Evolutionary conservation across 2,113 vertebrate species (phyloP).

Genomic region (Cichladusa arquata): DNA sequence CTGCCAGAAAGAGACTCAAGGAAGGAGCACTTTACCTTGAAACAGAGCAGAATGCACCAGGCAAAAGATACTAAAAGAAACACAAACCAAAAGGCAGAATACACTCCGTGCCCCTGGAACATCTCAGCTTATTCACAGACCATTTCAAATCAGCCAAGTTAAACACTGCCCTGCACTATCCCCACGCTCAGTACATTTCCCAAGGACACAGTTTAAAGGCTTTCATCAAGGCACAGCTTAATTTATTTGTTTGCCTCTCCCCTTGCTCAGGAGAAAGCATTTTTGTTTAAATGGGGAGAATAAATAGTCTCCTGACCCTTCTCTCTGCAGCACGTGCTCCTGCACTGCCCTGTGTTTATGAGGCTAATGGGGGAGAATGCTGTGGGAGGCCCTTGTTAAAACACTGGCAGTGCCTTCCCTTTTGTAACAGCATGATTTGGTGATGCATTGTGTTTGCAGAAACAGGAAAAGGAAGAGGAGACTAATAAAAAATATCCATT

Average conservation of each 20-base stretch:
- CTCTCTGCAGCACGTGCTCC: conserved; percentile 19
- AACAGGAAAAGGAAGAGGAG: conserved; percentile 26
- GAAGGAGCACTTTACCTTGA: conserved; percentile 8
- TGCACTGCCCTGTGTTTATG: conserved; percentile 36
- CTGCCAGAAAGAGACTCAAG: not conserved
- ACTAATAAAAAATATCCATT: conserved; percentile 58
- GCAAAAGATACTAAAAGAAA: not conserved
- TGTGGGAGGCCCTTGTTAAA: conserved; percentile 48
- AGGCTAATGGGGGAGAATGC: conserved; percentile 51
- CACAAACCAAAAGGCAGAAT: not conserved
- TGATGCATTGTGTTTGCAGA: conserved; percentile 5
- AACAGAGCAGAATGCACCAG: not conserved
- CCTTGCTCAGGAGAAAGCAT: conserved; percentile 47
- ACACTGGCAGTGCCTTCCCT: not conserved
- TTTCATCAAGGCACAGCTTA: conserved; percentile 56
- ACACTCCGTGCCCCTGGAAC: not conserved
- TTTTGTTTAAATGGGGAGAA: conserved; percentile 61
- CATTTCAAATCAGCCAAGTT: conserved; percentile 55
- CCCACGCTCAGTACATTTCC: conserved; percentile 17
- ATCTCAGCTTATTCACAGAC: not conserved
- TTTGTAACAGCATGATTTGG: not conserved
- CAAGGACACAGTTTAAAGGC: conserved; percentile 55
- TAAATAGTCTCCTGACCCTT: conserved; percentile 60
- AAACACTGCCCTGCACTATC: conserved; percentile 45
- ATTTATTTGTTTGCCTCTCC: conserved; percentile 65